Evolutionary conservation across 2,888 invertebrate species (phyloP).

Genomic region (Embidobia sp.): DNA sequence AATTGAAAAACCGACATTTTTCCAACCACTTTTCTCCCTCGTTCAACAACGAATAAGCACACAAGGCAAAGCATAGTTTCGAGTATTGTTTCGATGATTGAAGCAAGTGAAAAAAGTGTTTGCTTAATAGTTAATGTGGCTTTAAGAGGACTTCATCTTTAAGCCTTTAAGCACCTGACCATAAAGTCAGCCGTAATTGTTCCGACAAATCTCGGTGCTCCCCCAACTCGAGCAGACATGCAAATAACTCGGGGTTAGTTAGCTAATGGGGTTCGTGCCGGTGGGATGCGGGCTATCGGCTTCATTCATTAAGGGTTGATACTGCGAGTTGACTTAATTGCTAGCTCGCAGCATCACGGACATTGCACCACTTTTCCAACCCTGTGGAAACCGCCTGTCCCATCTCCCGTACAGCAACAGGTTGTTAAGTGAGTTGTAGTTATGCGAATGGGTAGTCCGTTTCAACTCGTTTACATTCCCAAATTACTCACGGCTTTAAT

Average conservation of each 20-base stretch:
- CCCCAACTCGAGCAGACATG: conserved; percentile 77
- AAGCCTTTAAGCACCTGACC: conserved; percentile 80
- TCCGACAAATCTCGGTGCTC: conserved; percentile 78
- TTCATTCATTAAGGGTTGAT: conserved; percentile 81
- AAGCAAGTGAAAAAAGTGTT: conserved; percentile 13
- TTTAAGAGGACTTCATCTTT: conserved; percentile 77
- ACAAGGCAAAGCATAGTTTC: too few relatives aligned
- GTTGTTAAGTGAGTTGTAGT: conserved; percentile 67
- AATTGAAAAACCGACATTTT: too few relatives aligned
- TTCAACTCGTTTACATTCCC: conserved; percentile 77
- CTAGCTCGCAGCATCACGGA: conserved; percentile 78
- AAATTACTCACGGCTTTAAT: conserved; percentile 74
- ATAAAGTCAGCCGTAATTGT: conserved; percentile 79
- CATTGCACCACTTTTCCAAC: conserved; percentile 68
- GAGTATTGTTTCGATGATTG: too few relatives aligned
- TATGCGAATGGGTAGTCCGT: conserved; percentile 64
- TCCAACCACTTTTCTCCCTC: too few relatives aligned
- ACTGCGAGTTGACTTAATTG: conserved; percentile 77
- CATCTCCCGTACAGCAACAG: conserved; percentile 75
- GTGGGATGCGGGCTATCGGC: conserved; percentile 73
- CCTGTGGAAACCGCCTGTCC: conserved; percentile 65
- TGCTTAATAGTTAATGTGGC: conserved; percentile 50
- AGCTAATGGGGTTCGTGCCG: conserved; percentile 79
- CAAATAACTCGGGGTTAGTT: conserved; percentile 81
- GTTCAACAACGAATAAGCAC: too few relatives aligned